These are phyloP conservation scores for Drosophila bocqueti DNA, from an alignment of 1,140 invertebrate species.

Conservation along the genomic window DNA sequence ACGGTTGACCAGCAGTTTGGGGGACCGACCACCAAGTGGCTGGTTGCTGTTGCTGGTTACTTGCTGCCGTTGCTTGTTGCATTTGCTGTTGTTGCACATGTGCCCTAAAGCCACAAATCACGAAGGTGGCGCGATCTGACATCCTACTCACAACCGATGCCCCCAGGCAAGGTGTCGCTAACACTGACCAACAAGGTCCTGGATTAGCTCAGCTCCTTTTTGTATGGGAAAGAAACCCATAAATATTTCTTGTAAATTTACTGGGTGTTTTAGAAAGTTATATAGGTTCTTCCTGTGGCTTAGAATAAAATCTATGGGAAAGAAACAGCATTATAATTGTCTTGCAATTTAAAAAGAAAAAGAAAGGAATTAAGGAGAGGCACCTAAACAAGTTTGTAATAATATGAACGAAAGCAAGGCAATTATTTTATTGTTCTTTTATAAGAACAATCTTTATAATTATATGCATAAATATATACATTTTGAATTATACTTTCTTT, in stretches of 20 bases:
- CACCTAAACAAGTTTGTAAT: not conserved
- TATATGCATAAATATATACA: too few relatives aligned
- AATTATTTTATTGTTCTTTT: not conserved
- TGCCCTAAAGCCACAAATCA: constrained; percentile 80
- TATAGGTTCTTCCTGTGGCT: not conserved
- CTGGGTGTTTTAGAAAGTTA: not conserved
- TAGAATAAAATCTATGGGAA: not conserved
- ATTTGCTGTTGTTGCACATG: constrained; percentile 54
- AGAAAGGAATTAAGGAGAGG: not conserved
- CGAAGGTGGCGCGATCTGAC: constrained; percentile 79
- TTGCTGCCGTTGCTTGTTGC: constrained; percentile 22
- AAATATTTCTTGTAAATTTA: not conserved
- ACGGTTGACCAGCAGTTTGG: constrained; percentile 63
- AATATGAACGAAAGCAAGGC: not conserved
- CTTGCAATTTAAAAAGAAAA: not conserved
- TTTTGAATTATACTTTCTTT: not conserved
- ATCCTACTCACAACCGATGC: constrained; percentile 64
- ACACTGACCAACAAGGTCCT: constrained; percentile 25
- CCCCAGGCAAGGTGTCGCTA: constrained; percentile 70
- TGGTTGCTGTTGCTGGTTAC: constrained; percentile 14
- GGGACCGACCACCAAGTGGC: constrained; percentile 67
- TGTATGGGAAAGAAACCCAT: not conserved
- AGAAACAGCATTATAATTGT: not conserved
- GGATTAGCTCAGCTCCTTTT: too few relatives aligned
- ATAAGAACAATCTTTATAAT: too few relatives aligned